phyloP scores from a whole-genome alignment of 2,888 invertebrate species.

The Lobophora halterata region DNA sequence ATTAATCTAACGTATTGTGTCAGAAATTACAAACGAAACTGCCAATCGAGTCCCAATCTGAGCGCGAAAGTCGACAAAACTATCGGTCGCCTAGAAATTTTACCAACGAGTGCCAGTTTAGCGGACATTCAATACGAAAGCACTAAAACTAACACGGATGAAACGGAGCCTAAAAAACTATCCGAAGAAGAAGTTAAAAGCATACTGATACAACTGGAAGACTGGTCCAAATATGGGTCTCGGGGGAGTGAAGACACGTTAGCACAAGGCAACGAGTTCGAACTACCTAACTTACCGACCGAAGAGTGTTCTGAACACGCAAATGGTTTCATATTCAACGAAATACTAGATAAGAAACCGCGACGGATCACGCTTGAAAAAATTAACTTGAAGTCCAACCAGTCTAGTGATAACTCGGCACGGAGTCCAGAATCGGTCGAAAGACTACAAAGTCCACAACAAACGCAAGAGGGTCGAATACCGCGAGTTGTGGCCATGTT shows the following conservation, averaged over 20 bases:
- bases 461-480: conserved; percentile 35
- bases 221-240: conserved; percentile 75
- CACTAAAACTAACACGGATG: conserved; percentile 57
- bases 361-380: conserved; percentile 71
- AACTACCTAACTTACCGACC: conserved; percentile 67
- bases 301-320: conserved; percentile 44
- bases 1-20: conserved; percentile 69
- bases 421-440: conserved; percentile 45
- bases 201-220: conserved; percentile 69
- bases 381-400: conserved; percentile 59
- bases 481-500: conserved; percentile 43
- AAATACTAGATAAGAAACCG: conserved; percentile 74
- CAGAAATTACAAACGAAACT: conserved; percentile 66
- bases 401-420: conserved; percentile 51
- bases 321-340: conserved; percentile 63
- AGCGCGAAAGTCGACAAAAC: conserved; percentile 48
- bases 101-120: conserved; percentile 64
- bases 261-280: conserved; percentile 72
- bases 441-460: conserved; percentile 48
- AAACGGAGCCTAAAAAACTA: conserved; percentile 54
- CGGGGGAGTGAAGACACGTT: conserved; percentile 71
- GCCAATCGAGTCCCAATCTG: conserved; percentile 74
- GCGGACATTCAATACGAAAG: conserved; percentile 67
- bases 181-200: conserved; percentile 73
- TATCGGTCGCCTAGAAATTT: conserved; percentile 42